Base-by-base conservation (phyloP, 2,888 invertebrate species). In the Macroteleia sp. region DNA sequence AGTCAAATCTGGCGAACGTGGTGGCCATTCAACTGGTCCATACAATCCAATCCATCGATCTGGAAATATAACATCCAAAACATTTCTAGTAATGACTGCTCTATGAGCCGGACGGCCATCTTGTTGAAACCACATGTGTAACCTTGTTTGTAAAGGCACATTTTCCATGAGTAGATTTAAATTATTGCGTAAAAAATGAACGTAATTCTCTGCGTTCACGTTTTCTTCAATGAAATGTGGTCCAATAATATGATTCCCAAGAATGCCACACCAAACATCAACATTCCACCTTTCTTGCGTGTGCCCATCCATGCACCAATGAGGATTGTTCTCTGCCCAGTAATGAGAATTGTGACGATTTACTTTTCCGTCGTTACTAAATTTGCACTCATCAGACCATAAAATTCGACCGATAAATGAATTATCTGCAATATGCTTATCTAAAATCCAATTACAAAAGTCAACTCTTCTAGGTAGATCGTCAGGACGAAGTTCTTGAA, bases 221-320 rank as follows among this genome's bases (percentile, higher is more conserved):
- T 71, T 32, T 1, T 32, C 46, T 30, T 81, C 71, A 44, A 71
- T 64, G 36, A 71, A 46, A 64, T 52, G 14, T 54, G 69, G 39
- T 42, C 57, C 46, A 46, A 56, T 16, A 6, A 66, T 20, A 28
- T 54, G 9, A 10, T 16, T 28, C n/a, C n/a, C n/a, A n/a, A n/a
- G n/a, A n/a, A n/a, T n/a, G n/a, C n/a, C n/a, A 20, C 70, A 71
- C 30, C 71, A 71, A 54, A 64, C 52, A 34, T 52, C 17, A 5
- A 52, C 34, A 34, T 52, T 52, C 39, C 71, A 71, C 52, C 52
- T 32, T 74, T 16, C 16, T n/a, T 39, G 39, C 2, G 14, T 1
- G 1, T 39, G 16, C 5, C 14, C 3, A 16, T 25, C 25, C 6
- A 3, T 25, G 3, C 3, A 5, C 25, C 25, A 25, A 6, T 25